phyloP scores from a whole-genome alignment of 2,797 vertebrate species.

The Chelon labrosus region DNA sequence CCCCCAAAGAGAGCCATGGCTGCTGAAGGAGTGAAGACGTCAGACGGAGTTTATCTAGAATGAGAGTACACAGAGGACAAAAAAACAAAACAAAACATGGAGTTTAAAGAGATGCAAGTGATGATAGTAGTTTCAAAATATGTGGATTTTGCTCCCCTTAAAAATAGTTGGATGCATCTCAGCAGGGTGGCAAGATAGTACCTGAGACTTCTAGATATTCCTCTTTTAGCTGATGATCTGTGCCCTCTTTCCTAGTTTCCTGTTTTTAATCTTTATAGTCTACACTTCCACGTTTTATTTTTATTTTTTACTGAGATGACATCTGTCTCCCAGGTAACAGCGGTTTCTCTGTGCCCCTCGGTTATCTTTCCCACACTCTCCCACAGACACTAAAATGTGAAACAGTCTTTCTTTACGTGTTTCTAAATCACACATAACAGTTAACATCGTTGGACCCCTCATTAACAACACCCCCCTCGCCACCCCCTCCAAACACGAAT shows the following conservation, averaged over 20 bases:
- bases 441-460: slow-evolving; percentile 32
- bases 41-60: slow-evolving; percentile 81
- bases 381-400: slow-evolving; percentile 19
- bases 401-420: slow-evolving; percentile 16
- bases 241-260: slow-evolving; percentile 20
- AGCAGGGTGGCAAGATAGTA: not conserved
- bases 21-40: slow-evolving; percentile 55
- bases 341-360: slow-evolving; percentile 2
- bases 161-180: slow-evolving; percentile 13
- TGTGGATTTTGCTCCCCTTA: not conserved
- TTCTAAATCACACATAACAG: slow-evolving; percentile 30
- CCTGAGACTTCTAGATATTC: slow-evolving; percentile 8
- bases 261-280: slow-evolving; percentile 59
- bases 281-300: slow-evolving; percentile 20
- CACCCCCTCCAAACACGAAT: slow-evolving; percentile 16
- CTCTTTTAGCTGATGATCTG: slow-evolving; percentile 46
- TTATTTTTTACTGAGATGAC: slow-evolving; percentile 5
- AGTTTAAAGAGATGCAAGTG: slow-evolving; percentile 25
- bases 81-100: slow-evolving; percentile 8
- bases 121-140: slow-evolving; percentile 12
- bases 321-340: slow-evolving; percentile 26
- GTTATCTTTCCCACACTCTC: slow-evolving; percentile 18
- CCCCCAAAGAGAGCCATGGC: slow-evolving; percentile 78
- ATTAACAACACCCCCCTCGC: slow-evolving; percentile 51
- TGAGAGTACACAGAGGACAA: slow-evolving; percentile 49